A percentile compares a stretch with the other conserved stretches of the same genome.
These are phyloP conservation scores for Eueremaeus valkanovi DNA, from an alignment of 2,888 invertebrate genomes.

Conservation along the genomic window DNA sequence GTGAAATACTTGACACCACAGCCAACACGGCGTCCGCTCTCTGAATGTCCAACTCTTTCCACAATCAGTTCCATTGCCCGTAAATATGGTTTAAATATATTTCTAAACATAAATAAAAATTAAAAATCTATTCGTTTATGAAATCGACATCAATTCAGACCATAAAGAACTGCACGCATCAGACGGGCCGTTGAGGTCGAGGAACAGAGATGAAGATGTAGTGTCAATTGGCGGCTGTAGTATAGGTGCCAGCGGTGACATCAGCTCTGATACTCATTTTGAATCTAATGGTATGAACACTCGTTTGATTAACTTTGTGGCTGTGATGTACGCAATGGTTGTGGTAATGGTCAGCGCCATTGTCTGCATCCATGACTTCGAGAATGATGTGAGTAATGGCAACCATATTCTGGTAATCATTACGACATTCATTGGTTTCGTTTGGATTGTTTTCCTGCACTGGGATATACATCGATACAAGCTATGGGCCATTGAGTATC, in stretches of 20 bases:
- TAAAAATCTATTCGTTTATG: no score
- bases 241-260: not conserved
- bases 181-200: not conserved
- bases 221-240: constrained; percentile 24
- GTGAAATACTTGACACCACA: not conserved
- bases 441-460: constrained; percentile 62
- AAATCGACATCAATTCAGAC: no score
- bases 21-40: not conserved
- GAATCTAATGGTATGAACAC: not conserved
- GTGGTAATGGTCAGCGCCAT: constrained; percentile 33
- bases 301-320: constrained; percentile 22
- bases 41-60: not conserved
- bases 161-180: not conserved
- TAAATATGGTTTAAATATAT: no score
- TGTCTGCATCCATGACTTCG: not conserved
- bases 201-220: not conserved
- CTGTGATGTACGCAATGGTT: constrained; percentile 32
- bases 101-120: no score
- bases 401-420: constrained; percentile 51
- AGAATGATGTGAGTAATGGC: not conserved
- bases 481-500: constrained; percentile 41
- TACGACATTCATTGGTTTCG: constrained; percentile 58
- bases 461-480: constrained; percentile 61
- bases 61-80: not conserved
- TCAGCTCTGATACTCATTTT: not conserved